These are phyloP conservation scores for Bettongia penicillata DNA, from an alignment of 2,113 vertebrate genomes.

Conservation along the genomic window DNA sequence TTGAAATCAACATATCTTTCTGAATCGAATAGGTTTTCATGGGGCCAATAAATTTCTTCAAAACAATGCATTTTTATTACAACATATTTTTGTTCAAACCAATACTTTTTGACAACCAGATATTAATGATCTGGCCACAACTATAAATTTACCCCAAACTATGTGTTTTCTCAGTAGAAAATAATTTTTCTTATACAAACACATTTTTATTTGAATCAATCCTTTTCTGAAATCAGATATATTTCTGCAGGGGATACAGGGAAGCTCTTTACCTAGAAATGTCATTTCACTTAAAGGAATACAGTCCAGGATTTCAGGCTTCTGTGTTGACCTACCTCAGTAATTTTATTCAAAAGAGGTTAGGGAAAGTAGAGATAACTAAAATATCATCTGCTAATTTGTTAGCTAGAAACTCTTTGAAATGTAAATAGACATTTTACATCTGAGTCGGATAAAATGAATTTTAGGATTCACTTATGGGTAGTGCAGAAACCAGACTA, in stretches of 20 bases:
- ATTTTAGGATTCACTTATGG: fast-evolving
- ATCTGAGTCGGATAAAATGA: conserved; percentile 3
- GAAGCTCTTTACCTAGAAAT: conserved; percentile 75
- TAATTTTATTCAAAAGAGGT: conserved; percentile 40
- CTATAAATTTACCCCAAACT: conserved; percentile 90
- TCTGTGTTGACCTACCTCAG: conserved; percentile 42
- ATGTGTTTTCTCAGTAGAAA: conserved; percentile 88
- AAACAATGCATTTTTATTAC: conserved; percentile 92
- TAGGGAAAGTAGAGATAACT: conserved; percentile 15
- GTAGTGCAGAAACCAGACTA: not conserved
- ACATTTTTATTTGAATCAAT: conserved; percentile 90
- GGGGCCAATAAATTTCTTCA: conserved; percentile 90
- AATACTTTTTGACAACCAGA: conserved; percentile 91
- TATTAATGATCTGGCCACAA: conserved; percentile 89
- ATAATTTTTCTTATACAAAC: conserved; percentile 90
- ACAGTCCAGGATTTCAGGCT: conserved; percentile 24
- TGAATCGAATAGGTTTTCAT: conserved; percentile 88
- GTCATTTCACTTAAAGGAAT: conserved; percentile 75
- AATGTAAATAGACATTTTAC: not conserved
- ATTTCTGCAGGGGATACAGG: conserved; percentile 76
- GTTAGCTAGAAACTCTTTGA: not conserved
- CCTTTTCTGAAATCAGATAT: conserved; percentile 83
- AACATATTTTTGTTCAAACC: conserved; percentile 91
- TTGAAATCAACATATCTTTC: conserved; percentile 89
- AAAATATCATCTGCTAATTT: conserved; percentile 21